Base-by-base conservation (phyloP, 2,888 invertebrate species). In the Melanostoma mellinum region DNA sequence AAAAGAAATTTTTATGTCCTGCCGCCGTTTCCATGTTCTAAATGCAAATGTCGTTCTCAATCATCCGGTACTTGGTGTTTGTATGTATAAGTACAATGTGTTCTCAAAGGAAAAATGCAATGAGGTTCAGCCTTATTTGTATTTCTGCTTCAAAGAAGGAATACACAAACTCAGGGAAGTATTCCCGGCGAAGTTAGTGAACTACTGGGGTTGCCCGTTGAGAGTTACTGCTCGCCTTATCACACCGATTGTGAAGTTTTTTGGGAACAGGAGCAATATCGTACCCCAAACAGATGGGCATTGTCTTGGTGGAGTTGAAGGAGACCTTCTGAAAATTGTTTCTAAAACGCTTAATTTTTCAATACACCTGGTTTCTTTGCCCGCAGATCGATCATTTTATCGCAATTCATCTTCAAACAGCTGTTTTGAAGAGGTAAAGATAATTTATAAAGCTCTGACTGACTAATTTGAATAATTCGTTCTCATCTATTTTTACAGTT, bases 251-350 rank as follows among this genome's bases (percentile, higher is more conserved):
- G 56, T 89, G 8, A 79, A 48, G 4, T 90, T 90, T 46, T 9
- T 20, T 6, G 63, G 63, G 2, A 50, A 63, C 32, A 63, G n/a
- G 38, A 20, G 20, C 20, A 20, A 20, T 20, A 20, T 20, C 20
- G 20, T 20, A 20, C 20, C 20, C 20, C 1, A 20, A 20, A 20
- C 20, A 20, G 20, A 0, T 20, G 20, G 20, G 1, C 0, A 20
- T 20, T 20, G 20, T 20, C 77, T 89, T 0, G 69, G 58, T 0
- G 90, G 90, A 2, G 85, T 90, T 36, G 90, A 90, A 40, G 90
- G 89, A 0, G 87, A 87, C 3, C 67, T 90, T 4, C 76, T 90
- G 3, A 87, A 87, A 36, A 0, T 81, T 5, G 58, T 90, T 44
- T 86, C 89, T 2, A 68, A 53, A 5, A 60, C 80, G 0, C 52